These are phyloP conservation scores for Prionailurus viverrinus DNA, from an alignment of 2,113 vertebrate genomes.

Conservation along the genomic window DNA sequence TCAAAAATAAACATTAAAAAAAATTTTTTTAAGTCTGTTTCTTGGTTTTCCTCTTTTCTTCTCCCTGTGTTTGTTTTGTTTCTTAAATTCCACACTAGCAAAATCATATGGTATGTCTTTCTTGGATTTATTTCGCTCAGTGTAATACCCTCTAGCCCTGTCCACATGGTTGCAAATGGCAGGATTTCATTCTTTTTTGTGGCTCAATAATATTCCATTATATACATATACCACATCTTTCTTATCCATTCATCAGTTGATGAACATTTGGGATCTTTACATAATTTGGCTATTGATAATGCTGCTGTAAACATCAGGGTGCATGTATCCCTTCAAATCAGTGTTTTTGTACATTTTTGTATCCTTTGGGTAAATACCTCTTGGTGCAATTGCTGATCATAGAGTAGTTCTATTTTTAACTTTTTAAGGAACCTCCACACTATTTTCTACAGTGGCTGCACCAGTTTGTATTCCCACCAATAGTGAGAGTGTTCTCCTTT, in stretches of 20 bases:
- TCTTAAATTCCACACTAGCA: background rate
- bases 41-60: background rate
- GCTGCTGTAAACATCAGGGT: background rate
- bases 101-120: background rate
- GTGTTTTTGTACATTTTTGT: background rate
- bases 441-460: background rate
- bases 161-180: background rate
- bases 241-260: background rate
- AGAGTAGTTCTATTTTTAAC: background rate
- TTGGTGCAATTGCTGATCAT: background rate
- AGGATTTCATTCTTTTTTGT: background rate
- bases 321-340: background rate
- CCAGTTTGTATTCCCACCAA: background rate
- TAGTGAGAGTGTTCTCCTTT: background rate
- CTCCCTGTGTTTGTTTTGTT: background rate
- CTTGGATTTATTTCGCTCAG: background rate
- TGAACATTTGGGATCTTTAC: background rate
- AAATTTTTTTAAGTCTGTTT: background rate
- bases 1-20: no score
- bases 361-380: background rate
- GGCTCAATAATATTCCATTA: background rate
- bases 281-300: background rate
- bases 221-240: background rate
- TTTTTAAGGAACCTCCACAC: background rate
- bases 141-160: background rate